Percentiles rank a stretch among this genome's conserved stretches.
Conservation (phyloP, 2,113 vertebrate species). For the Pomatorhinus ruficollis region DNA sequence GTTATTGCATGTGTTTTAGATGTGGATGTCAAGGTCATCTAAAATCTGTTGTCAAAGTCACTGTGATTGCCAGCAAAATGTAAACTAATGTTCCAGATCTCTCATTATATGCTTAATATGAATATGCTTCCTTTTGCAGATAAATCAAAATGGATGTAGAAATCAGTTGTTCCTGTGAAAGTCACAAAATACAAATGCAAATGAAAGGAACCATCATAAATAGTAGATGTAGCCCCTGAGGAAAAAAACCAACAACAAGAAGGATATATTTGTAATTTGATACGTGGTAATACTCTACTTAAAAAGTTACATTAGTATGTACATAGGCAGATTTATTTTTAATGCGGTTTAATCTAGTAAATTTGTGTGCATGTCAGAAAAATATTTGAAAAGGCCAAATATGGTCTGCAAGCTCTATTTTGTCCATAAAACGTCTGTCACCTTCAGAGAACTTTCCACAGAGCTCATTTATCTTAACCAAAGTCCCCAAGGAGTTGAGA, state of each 20-base stretch:
- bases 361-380: background rate
- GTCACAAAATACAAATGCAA: background rate
- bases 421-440: background rate
- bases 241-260: background rate
- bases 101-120: constrained; percentile 17
- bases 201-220: background rate
- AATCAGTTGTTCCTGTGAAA: background rate
- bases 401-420: background rate
- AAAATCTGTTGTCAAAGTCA: constrained; percentile 36
- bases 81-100: constrained; percentile 16
- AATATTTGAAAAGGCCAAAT: background rate
- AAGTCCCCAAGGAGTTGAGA: background rate
- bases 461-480: background rate
- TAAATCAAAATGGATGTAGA: background rate
- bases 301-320: background rate
- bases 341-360: background rate
- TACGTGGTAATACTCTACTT: background rate
- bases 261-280: background rate
- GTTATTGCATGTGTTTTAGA: constrained; percentile 2
- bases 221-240: background rate
- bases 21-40: constrained; percentile 31
- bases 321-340: background rate
- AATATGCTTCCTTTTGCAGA: constrained; percentile 1
- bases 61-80: constrained; percentile 34
- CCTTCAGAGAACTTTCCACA: background rate